Evolutionary conservation across 2,797 vertebrate genomes (phyloP).

Genomic region (Peromyscus nudipes): DNA sequence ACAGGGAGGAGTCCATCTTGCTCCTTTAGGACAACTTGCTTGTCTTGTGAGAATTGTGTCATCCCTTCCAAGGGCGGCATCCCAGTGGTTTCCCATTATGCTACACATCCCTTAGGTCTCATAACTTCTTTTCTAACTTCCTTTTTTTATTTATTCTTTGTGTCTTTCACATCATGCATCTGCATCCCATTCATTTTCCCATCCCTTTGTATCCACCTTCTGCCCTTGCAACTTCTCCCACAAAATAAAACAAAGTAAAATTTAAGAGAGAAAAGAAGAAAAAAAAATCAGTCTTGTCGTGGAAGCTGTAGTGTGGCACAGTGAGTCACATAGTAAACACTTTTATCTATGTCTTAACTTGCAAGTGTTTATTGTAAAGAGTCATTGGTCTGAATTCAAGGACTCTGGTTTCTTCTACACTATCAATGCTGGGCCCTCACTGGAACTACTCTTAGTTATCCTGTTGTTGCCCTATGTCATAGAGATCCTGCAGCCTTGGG

Average conservation of each 20-base stretch:
- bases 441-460: neutral
- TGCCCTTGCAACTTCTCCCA: neutral
- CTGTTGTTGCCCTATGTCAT: neutral
- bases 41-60: neutral
- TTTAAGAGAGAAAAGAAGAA: neutral
- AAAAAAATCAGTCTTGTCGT: neutral
- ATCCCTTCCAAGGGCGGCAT: no score
- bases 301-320: neutral
- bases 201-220: neutral
- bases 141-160: neutral
- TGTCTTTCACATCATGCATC: neutral
- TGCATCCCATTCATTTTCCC: neutral
- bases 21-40: neutral
- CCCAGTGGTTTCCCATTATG: no score
- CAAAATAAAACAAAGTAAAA: neutral
- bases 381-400: neutral
- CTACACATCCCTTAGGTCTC: neutral
- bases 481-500: neutral
- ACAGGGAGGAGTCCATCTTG: neutral
- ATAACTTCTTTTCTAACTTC: no score
- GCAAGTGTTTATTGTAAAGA: neutral
- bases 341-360: neutral
- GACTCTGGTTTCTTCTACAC: neutral
- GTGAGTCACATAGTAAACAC: neutral
- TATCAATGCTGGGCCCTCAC: neutral